phyloP scores from a whole-genome alignment of 2,113 vertebrate species.

The Tichodroma muraria region DNA sequence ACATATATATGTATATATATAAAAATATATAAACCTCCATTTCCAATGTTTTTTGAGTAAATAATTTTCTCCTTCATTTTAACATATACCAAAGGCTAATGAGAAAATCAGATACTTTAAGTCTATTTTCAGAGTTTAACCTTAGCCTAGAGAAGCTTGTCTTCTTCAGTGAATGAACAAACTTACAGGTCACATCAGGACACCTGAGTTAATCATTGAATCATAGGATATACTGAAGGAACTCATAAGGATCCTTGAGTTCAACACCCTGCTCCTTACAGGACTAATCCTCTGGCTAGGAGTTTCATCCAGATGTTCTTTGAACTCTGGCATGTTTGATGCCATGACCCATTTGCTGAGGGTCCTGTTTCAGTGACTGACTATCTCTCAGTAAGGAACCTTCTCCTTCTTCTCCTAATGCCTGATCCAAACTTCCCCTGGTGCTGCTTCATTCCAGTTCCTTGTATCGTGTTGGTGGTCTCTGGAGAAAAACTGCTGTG shows the following conservation, averaged over 20 bases:
- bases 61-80: neutral
- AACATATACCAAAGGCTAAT: neutral
- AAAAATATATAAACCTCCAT: no score
- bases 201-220: neutral
- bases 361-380: neutral
- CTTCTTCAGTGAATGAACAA: neutral
- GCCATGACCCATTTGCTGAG: neutral
- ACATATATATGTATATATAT: no score
- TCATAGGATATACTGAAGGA: neutral
- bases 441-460: neutral
- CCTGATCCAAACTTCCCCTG: neutral
- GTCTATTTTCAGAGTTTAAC: neutral
- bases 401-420: neutral
- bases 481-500: neutral
- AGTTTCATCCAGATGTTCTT: neutral
- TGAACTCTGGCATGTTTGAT: neutral
- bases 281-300: neutral
- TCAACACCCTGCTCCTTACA: neutral
- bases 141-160: neutral
- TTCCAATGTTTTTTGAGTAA: neutral
- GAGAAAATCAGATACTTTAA: neutral
- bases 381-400: neutral
- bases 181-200: neutral
- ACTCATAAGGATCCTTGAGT: neutral
- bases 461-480: accelerated